Evolutionary conservation across 2,113 vertebrate species (phyloP), one percentile per base, ranked within the genome.

Genomic region (Felis catus): DNA sequence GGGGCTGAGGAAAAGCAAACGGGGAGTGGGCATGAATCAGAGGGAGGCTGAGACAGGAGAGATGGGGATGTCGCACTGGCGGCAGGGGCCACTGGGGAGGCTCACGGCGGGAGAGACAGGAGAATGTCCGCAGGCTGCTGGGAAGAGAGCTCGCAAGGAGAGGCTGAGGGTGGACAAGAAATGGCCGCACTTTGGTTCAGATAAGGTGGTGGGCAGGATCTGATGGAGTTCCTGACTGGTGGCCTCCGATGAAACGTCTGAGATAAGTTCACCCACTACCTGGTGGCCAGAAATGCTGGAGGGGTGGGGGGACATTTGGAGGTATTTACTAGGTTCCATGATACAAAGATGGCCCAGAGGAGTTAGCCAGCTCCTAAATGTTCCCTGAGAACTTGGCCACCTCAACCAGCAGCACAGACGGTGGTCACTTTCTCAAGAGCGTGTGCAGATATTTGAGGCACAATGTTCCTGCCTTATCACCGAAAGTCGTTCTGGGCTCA

Each of bases 391-490:
- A 29, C 11, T 0, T 7, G 61, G 18, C 31, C 18, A 51, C 31
- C 27, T 68, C 36, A 58, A 7, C 7, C 0, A 2, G 61, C 19
- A 10, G 51, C 31, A 7, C 0, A 10, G 36, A 21, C 4, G 1
- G 21, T 11, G 39, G 51, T 41, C 12, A 7, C 63, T 36, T 23
- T 23, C n/a, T 39, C 33, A 29, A 16, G 27, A 18, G 18, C 48
- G 16, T 21, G 39, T 63, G 66, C 25, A 63, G 12, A 18, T 9
- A 25, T 41, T 73, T 33, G 68, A 73, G 18, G 85, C 21, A 78
- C 14, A 19, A 1, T 18, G 33, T n/a, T 55, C 65, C 19, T 19
- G 58, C 65, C 48, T 79, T 7, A 45, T 10, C 19, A 10, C 10
- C 0, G 1, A 48, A 81, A n/a, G 45, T 3, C 2, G 2, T 7